Evolutionary conservation across 1,140 invertebrate genomes (phyloP).

Genomic region (Bombus consobrinus): DNA sequence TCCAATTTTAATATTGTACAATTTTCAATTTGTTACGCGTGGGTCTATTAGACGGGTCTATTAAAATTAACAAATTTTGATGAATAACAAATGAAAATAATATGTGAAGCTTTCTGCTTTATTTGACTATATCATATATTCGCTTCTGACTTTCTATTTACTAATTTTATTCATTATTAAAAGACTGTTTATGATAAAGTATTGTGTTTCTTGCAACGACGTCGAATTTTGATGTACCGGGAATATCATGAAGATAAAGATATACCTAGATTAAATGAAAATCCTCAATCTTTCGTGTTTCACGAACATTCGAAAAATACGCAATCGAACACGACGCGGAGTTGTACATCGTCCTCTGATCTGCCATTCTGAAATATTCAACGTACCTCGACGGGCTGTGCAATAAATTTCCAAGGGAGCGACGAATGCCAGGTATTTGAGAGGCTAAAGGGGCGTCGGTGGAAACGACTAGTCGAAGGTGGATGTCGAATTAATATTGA

Average conservation of each 20-base stretch:
- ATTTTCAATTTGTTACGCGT: too few species aligned
- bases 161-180: background rate
- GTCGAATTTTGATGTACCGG: too few species aligned
- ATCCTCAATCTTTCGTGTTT: background rate
- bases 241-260: too few species aligned
- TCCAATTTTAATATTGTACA: background rate
- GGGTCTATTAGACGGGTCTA: background rate
- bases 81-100: too few species aligned
- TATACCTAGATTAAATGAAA: background rate
- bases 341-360: background rate
- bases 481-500: conserved; percentile 56
- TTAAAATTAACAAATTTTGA: background rate
- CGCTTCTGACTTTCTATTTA: background rate
- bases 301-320: conserved; percentile 32
- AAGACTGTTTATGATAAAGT: background rate
- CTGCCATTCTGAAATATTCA: conserved; percentile 60
- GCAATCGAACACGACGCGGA: conserved; percentile 28
- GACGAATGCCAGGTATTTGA: conserved; percentile 12
- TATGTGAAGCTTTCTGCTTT: too few species aligned
- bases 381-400: background rate
- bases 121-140: too few species aligned
- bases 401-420: conserved; percentile 51
- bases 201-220: too few species aligned
- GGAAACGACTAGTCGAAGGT: background rate
- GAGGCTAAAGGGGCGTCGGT: conserved; percentile 18